Percentiles rank a stretch among this genome's conserved stretches.
Conservation (phyloP, 2,797 vertebrate genomes). For the Pyrocephalus nanus region DNA sequence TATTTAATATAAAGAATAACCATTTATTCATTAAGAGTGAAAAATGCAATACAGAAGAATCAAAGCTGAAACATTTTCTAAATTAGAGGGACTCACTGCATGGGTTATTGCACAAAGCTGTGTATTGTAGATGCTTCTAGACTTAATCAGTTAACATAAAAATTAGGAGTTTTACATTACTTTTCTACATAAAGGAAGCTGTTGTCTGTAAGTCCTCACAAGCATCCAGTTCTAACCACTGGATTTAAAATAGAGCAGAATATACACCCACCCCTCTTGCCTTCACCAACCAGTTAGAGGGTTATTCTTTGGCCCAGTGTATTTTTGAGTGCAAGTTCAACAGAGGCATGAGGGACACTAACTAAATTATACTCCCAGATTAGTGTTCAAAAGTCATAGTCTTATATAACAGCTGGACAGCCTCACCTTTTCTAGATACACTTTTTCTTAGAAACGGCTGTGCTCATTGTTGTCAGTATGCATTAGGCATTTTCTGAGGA, state of each 20-base stretch:
- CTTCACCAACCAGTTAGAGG: background rate
- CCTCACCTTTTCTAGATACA: background rate
- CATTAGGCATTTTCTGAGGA: constrained; percentile 1
- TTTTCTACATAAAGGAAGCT: background rate
- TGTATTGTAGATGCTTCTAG: background rate
- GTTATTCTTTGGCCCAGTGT: background rate
- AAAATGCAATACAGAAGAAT: background rate
- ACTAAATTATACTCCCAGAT: background rate
- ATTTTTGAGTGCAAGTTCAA: background rate
- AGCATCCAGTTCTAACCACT: background rate
- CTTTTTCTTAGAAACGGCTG: background rate
- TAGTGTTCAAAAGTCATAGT: background rate
- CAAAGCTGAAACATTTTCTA: background rate
- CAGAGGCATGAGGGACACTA: background rate
- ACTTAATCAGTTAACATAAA: background rate
- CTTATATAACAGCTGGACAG: background rate
- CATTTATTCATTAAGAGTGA: background rate
- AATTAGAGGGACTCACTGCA: background rate
- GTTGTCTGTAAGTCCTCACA: background rate
- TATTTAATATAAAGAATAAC: background rate
- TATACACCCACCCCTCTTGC: background rate
- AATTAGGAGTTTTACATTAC: background rate
- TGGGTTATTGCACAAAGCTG: background rate
- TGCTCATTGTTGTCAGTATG: background rate
- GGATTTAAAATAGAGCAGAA: background rate